These are phyloP conservation scores for Lagenorhynchus albirostris DNA, from an alignment of 2,113 vertebrate species.

Conservation along the genomic window DNA sequence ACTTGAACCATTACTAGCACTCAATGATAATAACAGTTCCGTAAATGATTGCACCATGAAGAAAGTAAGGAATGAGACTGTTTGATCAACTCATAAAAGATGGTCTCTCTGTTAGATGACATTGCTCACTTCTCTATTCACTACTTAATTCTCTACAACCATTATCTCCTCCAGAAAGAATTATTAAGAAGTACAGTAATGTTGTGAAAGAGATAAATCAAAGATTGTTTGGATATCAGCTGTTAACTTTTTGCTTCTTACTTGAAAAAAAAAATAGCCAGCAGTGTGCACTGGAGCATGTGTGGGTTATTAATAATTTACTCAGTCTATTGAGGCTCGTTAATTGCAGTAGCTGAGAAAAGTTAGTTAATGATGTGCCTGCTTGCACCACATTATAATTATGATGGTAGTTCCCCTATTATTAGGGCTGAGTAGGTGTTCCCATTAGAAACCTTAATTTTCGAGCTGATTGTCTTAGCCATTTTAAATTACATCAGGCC, in stretches of 20 bases:
- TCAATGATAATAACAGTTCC: background rate
- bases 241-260: slow-evolving; percentile 65
- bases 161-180: background rate
- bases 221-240: slow-evolving; percentile 57
- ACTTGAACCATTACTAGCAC: background rate
- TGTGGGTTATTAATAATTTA: slow-evolving; percentile 78
- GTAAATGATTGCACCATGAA: background rate
- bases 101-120: rapidly evolving
- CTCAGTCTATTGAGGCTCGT: slow-evolving; percentile 74
- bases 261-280: slow-evolving; percentile 28
- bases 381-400: slow-evolving; percentile 73
- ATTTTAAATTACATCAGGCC: slow-evolving; percentile 68
- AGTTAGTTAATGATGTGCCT: slow-evolving; percentile 76
- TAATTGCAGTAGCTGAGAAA: slow-evolving; percentile 74
- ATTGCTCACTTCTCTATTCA: background rate
- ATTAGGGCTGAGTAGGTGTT: slow-evolving; percentile 78
- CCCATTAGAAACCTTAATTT: slow-evolving; percentile 76
- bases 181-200: background rate
- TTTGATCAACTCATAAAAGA: background rate
- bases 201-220: slow-evolving; percentile 26
- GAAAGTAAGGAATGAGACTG: background rate
- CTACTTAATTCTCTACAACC: background rate
- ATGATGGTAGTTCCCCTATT: slow-evolving; percentile 74
- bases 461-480: slow-evolving; percentile 67
- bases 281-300: slow-evolving; percentile 39